Evolutionary conservation across 2,797 vertebrate genomes (phyloP).

Genomic region (Leontopithecus rosalia): DNA sequence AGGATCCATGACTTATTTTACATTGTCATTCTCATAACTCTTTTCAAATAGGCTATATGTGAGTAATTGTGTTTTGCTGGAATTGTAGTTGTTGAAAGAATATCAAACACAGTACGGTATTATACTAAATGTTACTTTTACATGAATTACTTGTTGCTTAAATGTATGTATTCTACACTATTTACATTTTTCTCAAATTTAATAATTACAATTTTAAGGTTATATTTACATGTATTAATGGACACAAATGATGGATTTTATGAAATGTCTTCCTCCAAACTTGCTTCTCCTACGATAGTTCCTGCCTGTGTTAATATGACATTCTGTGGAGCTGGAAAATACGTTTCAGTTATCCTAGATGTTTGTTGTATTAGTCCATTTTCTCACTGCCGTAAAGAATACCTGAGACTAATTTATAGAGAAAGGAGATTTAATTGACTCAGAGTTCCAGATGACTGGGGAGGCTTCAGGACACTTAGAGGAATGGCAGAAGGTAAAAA

Average conservation of each 20-base stretch:
- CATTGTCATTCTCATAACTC: not conserved
- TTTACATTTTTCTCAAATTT: not conserved
- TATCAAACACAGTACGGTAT: not conserved
- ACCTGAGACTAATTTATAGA: not conserved
- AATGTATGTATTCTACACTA: not conserved
- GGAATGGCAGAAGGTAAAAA: not conserved
- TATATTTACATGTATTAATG: not conserved
- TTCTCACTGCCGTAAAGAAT: not conserved
- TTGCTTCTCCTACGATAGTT: not conserved
- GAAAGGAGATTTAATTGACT: not conserved
- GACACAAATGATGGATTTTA: not conserved
- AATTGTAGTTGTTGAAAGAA: not conserved
- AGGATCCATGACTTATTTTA: not conserved
- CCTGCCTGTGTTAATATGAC: not conserved
- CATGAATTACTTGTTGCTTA: not conserved
- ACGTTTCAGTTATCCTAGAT: not conserved
- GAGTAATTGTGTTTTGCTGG: not conserved
- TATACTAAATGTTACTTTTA: not conserved
- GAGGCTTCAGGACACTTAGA: not conserved
- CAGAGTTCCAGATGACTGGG: not conserved
- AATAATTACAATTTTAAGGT: not conserved
- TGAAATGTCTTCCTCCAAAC: not conserved
- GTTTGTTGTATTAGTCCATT: not conserved
- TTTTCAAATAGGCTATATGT: not conserved
- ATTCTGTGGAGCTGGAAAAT: not conserved